Evolutionary conservation across 2,797 vertebrate genomes (phyloP).

Genomic region (Phoxinus dragarum): DNA sequence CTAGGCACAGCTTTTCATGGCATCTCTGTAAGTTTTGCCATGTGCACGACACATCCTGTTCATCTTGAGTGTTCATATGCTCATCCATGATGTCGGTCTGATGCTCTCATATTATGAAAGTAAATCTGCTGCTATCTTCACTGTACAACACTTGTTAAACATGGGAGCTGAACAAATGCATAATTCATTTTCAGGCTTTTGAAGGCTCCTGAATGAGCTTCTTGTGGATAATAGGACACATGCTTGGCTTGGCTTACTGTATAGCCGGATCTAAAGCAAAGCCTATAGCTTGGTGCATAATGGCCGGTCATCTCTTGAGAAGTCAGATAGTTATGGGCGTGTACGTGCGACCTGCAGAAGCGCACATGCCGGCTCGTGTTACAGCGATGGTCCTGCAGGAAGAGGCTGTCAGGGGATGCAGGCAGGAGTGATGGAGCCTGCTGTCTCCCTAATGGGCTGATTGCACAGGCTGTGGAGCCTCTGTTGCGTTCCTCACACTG

Average conservation of each 20-base stretch:
- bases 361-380: constrained; percentile 76
- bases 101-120: constrained; percentile 30
- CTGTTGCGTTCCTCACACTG: constrained; percentile 32
- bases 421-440: constrained; percentile 52
- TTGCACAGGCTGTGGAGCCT: constrained; percentile 53
- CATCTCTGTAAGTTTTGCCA: constrained; percentile 56
- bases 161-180: constrained; percentile 22
- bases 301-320: constrained; percentile 60
- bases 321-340: constrained; percentile 73
- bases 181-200: constrained; percentile 36
- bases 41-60: constrained; percentile 52
- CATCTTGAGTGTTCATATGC: constrained; percentile 49
- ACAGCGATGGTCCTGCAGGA: constrained; percentile 75
- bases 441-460: constrained; percentile 54
- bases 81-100: constrained; percentile 35
- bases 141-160: constrained; percentile 37
- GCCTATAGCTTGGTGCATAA: constrained; percentile 72
- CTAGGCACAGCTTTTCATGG: constrained; percentile 58
- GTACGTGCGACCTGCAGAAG: constrained; percentile 75
- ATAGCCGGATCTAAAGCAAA: constrained; percentile 63
- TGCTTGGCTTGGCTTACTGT: constrained; percentile 36
- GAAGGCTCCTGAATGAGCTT: constrained; percentile 33
- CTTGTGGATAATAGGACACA: constrained; percentile 13
- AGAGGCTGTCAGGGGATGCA: constrained; percentile 51
- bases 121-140: constrained; percentile 33